Percentiles rank a stretch among this genome's conserved stretches.
These are phyloP conservation scores for Chrysolina haemoptera DNA, from an alignment of 2,888 invertebrate genomes.

Conservation along the genomic window DNA sequence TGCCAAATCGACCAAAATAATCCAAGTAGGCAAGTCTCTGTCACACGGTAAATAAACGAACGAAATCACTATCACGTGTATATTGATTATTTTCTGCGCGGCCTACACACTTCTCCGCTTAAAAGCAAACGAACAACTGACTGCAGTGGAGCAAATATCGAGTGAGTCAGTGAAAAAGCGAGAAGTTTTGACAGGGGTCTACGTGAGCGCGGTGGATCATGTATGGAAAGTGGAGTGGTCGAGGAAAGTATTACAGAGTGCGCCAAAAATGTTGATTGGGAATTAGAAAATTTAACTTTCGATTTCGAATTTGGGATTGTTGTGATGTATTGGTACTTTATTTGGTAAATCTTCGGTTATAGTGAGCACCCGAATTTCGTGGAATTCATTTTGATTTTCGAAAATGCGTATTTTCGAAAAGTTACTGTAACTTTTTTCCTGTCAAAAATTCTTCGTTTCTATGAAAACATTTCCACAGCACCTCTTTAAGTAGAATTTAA, in stretches of 20 bases:
- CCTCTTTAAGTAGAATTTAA: too few species aligned
- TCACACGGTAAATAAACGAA: background rate
- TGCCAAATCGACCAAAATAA: constrained; percentile 12
- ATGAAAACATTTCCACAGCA: too few species aligned
- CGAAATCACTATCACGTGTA: constrained; percentile 18
- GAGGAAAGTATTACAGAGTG: constrained; percentile 1
- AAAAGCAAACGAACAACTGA: constrained; percentile 6
- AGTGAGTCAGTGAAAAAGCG: constrained; percentile 1
- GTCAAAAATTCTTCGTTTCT: too few species aligned
- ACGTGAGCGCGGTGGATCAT: background rate
- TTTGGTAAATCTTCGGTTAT: too few species aligned
- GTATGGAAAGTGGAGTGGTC: constrained; percentile 19
- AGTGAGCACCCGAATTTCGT: too few species aligned
- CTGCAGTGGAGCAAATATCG: background rate
- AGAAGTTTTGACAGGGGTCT: constrained; percentile 2
- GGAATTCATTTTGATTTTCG: too few species aligned
- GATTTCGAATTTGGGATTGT: background rate
- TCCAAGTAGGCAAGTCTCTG: constrained; percentile 12
- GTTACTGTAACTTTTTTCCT: too few species aligned
- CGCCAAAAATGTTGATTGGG: background rate
- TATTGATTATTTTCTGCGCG: constrained; percentile 7
- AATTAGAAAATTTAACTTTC: background rate
- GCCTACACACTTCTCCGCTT: background rate
- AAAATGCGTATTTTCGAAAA: too few species aligned
- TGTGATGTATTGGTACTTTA: background rate